Base-by-base conservation (phyloP, 1,140 invertebrate genomes). In the Papilio polyxenes region DNA sequence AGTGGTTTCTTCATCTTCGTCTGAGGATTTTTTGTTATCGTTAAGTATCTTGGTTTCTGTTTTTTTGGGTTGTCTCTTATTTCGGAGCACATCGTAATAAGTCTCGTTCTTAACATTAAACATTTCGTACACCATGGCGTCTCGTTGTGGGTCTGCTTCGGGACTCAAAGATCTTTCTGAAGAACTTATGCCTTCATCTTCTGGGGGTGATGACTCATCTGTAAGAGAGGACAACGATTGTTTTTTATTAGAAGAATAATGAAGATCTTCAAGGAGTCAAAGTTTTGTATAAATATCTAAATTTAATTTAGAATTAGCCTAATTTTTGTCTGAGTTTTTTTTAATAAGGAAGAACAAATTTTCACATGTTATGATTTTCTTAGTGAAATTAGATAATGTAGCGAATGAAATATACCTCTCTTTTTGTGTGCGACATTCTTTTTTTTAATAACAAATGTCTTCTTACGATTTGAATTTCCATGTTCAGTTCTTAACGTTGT, bases 121-220 rank as follows among this genome's bases (percentile, higher is more conserved):
- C 17, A 96, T 94, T 91, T 96, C 96, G 84, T 96, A 96, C 3
- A 96, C 95, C 87, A 95, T 94, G 10, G 96, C 94, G 84, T 96
- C 95, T 85, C 95, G 89, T 89, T 96, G 95, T 2, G 95, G 90
- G 78, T 95, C 95, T 74, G 94, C 95, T 88, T 96, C 96, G 20
- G 97, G 96, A 83, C 96, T 97, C 31, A 97, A 95, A 15, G 97
- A 97, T 85, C 97, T 95, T 88, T 97, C 97, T 0, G 97, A 98
- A 3, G 97, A 98, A 87, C 97, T 97, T 74, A 98, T 98, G 3
- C 97, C 97, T 94, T 98, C 97, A 86, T 98, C 97, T 93, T 98
- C 97, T 20, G 96, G 97, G 84, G 97, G 97, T 3, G 97, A 97
- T n/a, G 96, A 97, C 80, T 96, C 95, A 84, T 94, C 94, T 95